These are phyloP conservation scores for Neosilurus hyrtlii DNA, from an alignment of 2,797 vertebrate species.

Conservation along the genomic window DNA sequence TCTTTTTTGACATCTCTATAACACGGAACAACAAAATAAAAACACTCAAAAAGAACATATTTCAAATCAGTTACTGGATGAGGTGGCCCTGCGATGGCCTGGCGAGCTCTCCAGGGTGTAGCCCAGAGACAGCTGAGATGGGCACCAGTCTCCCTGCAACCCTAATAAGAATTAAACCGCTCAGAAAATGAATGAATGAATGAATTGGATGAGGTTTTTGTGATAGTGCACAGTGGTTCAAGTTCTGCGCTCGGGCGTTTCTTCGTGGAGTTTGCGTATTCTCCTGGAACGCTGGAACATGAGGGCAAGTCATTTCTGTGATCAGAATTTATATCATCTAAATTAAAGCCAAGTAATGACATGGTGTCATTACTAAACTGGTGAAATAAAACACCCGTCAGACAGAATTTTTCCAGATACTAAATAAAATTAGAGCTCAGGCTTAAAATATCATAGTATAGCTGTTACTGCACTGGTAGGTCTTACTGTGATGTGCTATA, in stretches of 20 bases:
- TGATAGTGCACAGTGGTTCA: no score
- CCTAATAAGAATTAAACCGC: no score
- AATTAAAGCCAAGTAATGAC: not conserved
- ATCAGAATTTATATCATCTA: not conserved
- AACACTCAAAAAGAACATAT: not conserved
- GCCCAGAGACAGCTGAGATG: no score
- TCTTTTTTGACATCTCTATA: conserved; percentile 1
- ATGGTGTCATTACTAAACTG: not conserved
- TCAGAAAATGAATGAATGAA: no score
- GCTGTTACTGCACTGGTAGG: not conserved
- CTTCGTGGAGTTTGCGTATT: no score
- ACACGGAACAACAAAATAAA: not conserved
- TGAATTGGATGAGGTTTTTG: no score
- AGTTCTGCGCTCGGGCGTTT: no score
- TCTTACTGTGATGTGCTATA: not conserved
- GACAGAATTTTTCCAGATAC: not conserved
- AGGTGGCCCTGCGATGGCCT: no score
- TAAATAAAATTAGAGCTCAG: not conserved
- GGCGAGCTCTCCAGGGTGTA: no score
- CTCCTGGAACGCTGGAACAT: not conserved
- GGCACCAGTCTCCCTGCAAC: no score
- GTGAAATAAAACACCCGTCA: not conserved
- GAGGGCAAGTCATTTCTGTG: not conserved
- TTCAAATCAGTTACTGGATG: not conserved
- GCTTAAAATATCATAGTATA: not conserved